Percentiles rank a stretch among this genome's conserved stretches.
phyloP scores from a whole-genome alignment of 2,113 vertebrate species.

The Erythrocercus mccallii region DNA sequence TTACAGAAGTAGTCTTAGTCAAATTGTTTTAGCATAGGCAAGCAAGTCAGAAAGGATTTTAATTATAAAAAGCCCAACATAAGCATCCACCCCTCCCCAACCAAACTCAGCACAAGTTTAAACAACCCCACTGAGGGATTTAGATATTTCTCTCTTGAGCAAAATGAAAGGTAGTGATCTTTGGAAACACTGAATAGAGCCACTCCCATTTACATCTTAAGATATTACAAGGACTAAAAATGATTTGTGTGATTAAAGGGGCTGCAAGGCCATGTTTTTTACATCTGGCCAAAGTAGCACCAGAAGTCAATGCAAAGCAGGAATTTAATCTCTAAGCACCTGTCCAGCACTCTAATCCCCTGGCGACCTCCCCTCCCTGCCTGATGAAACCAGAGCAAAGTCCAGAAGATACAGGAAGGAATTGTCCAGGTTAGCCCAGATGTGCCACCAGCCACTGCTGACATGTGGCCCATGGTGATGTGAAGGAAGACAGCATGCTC shows the following conservation, averaged over 20 bases:
- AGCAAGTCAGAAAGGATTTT: not conserved
- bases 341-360: not conserved
- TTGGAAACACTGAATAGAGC: not conserved
- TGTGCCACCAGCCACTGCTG: rapidly evolving
- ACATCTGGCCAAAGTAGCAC: not conserved
- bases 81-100: not conserved
- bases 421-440: not conserved
- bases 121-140: not conserved
- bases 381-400: not conserved
- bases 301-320: not conserved
- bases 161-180: not conserved
- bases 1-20: not conserved
- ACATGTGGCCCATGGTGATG: rapidly evolving
- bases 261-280: not conserved
- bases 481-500: rapidly evolving
- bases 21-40: not conserved
- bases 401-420: not conserved
- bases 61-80: not conserved
- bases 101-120: not conserved
- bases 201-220: not conserved
- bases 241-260: not conserved
- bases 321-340: not conserved
- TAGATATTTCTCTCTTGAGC: not conserved
- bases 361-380: not conserved
- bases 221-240: not conserved